Evolutionary conservation across 2,113 vertebrate species (phyloP), one percentile per base, ranked within the genome.

Genomic region (Myrmecobius fasciatus): DNA sequence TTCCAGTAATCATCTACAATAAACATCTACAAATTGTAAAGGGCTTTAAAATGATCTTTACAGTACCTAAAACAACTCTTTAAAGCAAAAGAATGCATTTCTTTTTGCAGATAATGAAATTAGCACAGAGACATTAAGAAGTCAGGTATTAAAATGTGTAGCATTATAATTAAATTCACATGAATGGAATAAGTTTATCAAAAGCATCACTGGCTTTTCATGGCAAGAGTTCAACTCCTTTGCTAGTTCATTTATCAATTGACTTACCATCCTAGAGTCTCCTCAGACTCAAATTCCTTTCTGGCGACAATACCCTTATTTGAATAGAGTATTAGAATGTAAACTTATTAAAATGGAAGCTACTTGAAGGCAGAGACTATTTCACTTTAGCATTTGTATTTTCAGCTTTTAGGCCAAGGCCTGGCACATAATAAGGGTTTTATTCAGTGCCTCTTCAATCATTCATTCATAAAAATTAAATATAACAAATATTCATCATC

Each of bases 1-100:
- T 94, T 94, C 56, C 53, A 92, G 95, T 94, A 20, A 90, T 93
- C 90, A 94, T 95, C 9, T 0, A 51, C 49, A 93, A 95, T 51
- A 51, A 95, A 91, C 89, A 94, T 95, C 94, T 36, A 90, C 12
- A 95, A 91, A n/a, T 49, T 93, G 89, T 52, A 67, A 53, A 94
- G 89, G n/a, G 91, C 91, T 93, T 92, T 60, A 89, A 1, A 49
- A 94, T 83, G 52, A 94, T 47, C 52, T 5, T 51, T 90, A 93
- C 22, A 93, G 67, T 92, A 31, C 36, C 95, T 52, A 95, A 92
- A 95, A 93, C 88, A 52, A 90, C 3, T 6, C 25, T 48, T 7
- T 51, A 28, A 90, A 24, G 8, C 48, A 90, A 2, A 25, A 90
- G 8, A 90, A 12, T 31, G 10, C 9, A 90, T 90, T 90, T 90